phyloP scores from a whole-genome alignment of 2,113 vertebrate species.

The Ceuthmochares aereus region DNA sequence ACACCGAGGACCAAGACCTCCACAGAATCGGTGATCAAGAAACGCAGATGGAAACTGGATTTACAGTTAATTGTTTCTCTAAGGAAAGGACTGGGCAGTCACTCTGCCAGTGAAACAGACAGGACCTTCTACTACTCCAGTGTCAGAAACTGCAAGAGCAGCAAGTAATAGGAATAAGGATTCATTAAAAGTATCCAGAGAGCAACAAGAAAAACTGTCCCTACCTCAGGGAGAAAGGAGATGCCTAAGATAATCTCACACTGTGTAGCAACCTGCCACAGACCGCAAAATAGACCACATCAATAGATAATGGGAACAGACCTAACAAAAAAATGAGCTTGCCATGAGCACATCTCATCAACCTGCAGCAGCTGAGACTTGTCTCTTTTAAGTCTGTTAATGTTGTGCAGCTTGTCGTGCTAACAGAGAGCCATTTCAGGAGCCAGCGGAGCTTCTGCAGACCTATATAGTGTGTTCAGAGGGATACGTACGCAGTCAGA shows the following conservation, averaged over 20 bases:
- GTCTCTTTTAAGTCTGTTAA: slow-evolving; percentile 7
- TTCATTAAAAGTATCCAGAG: not conserved
- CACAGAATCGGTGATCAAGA: not conserved
- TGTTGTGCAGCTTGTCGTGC: not conserved
- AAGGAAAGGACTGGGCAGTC: not conserved
- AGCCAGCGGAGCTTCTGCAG: not conserved
- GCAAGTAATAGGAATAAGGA: not conserved
- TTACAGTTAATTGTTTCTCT: not conserved
- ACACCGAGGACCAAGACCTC: not conserved
- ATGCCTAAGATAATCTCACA: not conserved
- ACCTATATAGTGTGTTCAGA: not conserved
- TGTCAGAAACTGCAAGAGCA: not conserved
- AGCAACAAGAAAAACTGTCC: not conserved
- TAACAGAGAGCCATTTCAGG: slow-evolving; percentile 13
- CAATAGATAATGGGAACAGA: slow-evolving; percentile 4
- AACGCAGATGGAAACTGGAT: not conserved
- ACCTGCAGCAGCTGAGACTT: not conserved
- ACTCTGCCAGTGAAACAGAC: not conserved
- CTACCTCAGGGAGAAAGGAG: not conserved
- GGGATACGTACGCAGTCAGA: not conserved
- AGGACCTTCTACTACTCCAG: not conserved
- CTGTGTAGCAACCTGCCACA: slow-evolving; percentile 13
- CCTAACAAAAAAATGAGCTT: not conserved
- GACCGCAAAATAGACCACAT: not conserved
- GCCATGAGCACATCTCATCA: not conserved